These are phyloP conservation scores for Pterocles burchelli DNA, from an alignment of 2,113 vertebrate genomes.

Conservation along the genomic window DNA sequence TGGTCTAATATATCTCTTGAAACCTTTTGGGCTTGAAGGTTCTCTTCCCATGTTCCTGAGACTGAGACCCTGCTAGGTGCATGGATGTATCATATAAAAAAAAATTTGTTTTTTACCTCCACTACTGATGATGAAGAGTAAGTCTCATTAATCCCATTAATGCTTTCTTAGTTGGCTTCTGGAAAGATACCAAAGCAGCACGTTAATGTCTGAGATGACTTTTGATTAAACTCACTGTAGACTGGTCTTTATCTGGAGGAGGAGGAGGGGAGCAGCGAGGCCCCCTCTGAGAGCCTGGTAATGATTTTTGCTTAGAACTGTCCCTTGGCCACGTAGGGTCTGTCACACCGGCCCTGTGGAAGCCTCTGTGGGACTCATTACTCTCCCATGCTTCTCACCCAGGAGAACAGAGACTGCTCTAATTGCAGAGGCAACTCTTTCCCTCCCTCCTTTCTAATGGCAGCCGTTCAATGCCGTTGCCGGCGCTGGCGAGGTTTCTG, in stretches of 20 bases:
- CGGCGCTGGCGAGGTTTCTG: background rate
- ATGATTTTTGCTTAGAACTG: background rate
- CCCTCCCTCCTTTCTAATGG: background rate
- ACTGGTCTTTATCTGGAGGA: background rate
- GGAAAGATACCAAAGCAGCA: background rate
- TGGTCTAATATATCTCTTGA: background rate
- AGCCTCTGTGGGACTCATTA: background rate
- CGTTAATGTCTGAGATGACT: background rate
- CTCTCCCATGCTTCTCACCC: background rate
- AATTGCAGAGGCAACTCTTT: background rate
- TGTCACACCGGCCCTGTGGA: rapidly evolving
- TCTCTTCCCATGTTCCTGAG: background rate
- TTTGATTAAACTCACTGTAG: background rate
- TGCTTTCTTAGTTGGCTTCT: background rate
- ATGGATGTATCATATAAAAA: background rate
- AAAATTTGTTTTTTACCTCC: background rate
- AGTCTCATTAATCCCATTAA: background rate
- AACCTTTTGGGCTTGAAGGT: background rate
- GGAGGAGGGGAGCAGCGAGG: background rate
- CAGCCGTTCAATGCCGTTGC: background rate
- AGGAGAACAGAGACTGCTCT: background rate
- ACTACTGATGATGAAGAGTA: background rate
- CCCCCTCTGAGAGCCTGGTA: background rate
- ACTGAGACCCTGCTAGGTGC: background rate
- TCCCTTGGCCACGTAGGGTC: background rate